Conservation (phyloP, 2,888 invertebrate species). For the Trachelus stipa region DNA sequence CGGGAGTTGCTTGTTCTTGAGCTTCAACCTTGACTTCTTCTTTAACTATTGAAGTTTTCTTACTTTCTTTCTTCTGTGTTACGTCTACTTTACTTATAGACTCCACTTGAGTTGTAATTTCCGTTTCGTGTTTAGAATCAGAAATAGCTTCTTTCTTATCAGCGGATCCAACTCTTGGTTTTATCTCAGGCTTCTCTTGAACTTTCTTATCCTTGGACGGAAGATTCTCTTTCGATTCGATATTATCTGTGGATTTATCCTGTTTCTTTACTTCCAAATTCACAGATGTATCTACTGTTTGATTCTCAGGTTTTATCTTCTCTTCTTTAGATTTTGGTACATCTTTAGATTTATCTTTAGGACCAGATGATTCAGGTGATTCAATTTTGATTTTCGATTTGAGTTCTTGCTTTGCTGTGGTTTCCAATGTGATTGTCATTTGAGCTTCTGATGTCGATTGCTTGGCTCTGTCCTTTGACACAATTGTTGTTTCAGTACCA, state of each 20-base stretch:
- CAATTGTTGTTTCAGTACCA: conserved; percentile 40
- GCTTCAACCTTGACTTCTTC: conserved; percentile 40
- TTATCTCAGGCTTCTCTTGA: conserved; percentile 1
- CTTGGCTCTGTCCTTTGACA: conserved; percentile 22
- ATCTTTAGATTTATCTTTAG: conserved; percentile 1
- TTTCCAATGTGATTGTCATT: not conserved
- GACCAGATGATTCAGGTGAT: not conserved
- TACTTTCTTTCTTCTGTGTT: conserved; percentile 1
- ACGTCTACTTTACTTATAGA: not conserved
- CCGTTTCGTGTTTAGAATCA: not conserved
- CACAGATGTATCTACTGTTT: not conserved
- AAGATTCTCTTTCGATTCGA: conserved; percentile 4
- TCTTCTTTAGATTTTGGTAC: conserved; percentile 3
- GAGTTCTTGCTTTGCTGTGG: not conserved
- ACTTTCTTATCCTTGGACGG: conserved; percentile 6
- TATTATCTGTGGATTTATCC: not conserved
- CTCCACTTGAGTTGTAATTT: not conserved
- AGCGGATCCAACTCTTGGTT: not conserved
- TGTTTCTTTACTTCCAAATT: not conserved
- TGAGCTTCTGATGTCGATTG: not conserved
- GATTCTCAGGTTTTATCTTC: not conserved
- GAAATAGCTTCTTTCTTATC: not conserved
- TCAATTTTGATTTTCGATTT: not conserved
- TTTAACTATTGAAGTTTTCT: conserved; percentile 16
- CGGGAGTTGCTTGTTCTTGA: conserved; percentile 19